Evolutionary conservation across 2,888 invertebrate species (phyloP).

Genomic region (Perdita meconis): DNA sequence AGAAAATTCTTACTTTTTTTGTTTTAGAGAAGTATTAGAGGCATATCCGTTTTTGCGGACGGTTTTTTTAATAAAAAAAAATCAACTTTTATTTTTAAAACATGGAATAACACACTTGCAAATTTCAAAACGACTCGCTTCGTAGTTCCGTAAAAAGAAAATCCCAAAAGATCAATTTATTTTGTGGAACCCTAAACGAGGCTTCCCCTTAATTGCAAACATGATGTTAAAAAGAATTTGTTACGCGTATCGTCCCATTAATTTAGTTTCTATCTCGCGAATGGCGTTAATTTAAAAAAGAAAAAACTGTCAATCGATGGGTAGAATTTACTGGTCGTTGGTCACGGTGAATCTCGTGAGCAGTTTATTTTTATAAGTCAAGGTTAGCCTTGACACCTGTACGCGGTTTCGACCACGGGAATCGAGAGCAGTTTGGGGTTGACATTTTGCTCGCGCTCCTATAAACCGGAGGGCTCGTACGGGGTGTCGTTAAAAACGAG

Average conservation of each 20-base stretch:
- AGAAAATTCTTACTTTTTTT: no score
- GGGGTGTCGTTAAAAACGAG: conserved; percentile 77
- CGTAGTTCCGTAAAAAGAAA: no score
- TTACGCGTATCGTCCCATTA: neutral
- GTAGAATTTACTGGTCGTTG: conserved; percentile 49
- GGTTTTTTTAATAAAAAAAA: no score
- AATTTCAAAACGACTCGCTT: no score
- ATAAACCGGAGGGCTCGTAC: conserved; percentile 72
- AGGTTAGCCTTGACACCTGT: conserved; percentile 70
- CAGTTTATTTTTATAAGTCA: conserved; percentile 72
- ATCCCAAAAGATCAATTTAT: no score
- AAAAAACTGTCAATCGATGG: conserved; percentile 2
- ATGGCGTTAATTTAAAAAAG: neutral
- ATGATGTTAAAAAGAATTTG: neutral
- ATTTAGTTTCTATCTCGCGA: neutral
- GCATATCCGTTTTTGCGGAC: no score
- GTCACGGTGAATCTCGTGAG: conserved; percentile 65
- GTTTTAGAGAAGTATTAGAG: no score
- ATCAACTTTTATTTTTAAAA: no score
- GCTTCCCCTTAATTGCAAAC: neutral
- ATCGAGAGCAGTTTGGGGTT: conserved; percentile 76
- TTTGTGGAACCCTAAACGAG: neutral
- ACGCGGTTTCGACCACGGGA: conserved; percentile 45
- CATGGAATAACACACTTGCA: no score
- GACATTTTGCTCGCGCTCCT: conserved; percentile 76